Percentiles rank a stretch among this genome's conserved stretches.
Evolutionary conservation across 2,113 vertebrate genomes (phyloP).

Genomic region (Passerina amoena): DNA sequence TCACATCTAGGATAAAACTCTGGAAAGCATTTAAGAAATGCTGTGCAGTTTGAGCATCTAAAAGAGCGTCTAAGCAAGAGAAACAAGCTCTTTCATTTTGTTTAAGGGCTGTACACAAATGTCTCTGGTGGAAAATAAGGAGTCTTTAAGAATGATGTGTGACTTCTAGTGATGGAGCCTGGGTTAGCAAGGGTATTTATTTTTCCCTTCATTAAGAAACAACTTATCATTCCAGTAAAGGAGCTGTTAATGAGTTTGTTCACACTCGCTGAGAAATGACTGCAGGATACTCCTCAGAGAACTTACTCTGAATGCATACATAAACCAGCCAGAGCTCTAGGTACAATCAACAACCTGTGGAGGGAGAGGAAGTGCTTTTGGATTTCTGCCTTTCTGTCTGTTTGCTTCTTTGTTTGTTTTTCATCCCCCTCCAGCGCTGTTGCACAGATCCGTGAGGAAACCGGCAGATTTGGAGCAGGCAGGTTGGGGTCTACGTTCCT

Average conservation of each 20-base stretch:
- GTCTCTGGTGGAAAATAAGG: slow-evolving; percentile 70
- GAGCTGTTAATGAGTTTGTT: slow-evolving; percentile 75
- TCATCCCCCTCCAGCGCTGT: not conserved
- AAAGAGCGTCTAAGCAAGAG: slow-evolving; percentile 36
- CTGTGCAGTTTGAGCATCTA: slow-evolving; percentile 16
- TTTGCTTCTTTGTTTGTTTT: slow-evolving; percentile 14
- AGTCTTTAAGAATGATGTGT: slow-evolving; percentile 72
- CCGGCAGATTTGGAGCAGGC: fast-evolving
- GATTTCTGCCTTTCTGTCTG: not conserved
- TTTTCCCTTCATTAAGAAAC: slow-evolving; percentile 75
- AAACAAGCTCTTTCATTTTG: slow-evolving; percentile 56
- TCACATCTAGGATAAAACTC: not conserved
- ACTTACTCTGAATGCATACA: slow-evolving; percentile 65
- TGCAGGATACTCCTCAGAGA: slow-evolving; percentile 71
- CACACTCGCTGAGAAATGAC: slow-evolving; percentile 73
- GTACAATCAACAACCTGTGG: slow-evolving; percentile 14
- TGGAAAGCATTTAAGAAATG: not conserved
- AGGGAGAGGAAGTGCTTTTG: not conserved
- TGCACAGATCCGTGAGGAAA: not conserved
- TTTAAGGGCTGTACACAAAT: slow-evolving; percentile 59
- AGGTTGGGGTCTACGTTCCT: not conserved
- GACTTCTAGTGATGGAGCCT: slow-evolving; percentile 64
- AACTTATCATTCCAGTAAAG: slow-evolving; percentile 74
- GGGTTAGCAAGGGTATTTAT: slow-evolving; percentile 70
- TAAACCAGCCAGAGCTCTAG: slow-evolving; percentile 48